A percentile compares a stretch with the other conserved stretches of the same genome.
Conservation (phyloP, 2,888 invertebrate species). For the Subacronicta megacephala region DNA sequence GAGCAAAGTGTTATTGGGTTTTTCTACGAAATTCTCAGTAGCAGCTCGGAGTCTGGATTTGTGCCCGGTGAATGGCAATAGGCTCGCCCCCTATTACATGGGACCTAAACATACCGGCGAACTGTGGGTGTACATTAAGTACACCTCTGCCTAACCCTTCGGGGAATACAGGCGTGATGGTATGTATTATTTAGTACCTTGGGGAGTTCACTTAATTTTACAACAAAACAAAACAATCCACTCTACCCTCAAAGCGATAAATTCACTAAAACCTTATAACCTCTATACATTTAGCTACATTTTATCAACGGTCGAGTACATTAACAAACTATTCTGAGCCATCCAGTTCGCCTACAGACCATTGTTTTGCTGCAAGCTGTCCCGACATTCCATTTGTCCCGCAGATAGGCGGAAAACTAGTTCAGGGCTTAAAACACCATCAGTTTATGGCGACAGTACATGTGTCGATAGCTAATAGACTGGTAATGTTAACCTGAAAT, state of each 20-base stretch:
- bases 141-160: too few species aligned
- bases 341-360: conserved; percentile 80
- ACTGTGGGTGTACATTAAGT: too few species aligned
- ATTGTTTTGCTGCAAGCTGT: conserved; percentile 68
- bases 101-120: too few species aligned
- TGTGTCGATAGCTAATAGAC: conserved; percentile 37
- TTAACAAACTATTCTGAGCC: conserved; percentile 27
- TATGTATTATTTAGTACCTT: too few species aligned
- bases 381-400: conserved; percentile 64
- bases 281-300: conserved; percentile 14
- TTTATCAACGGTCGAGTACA: conserved; percentile 32
- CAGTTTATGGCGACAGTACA: conserved; percentile 37
- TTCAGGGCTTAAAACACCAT: conserved; percentile 47
- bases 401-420: conserved; percentile 59
- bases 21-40: too few species aligned
- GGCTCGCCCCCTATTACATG: too few species aligned
- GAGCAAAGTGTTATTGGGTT: too few species aligned
- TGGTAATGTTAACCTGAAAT: conserved; percentile 14
- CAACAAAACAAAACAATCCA: too few species aligned
- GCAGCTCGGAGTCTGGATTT: too few species aligned
- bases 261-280: conserved; percentile 28
- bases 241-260: conserved; percentile 9
- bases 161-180: too few species aligned
- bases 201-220: too few species aligned
- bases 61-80: too few species aligned